Conservation (phyloP, 2,888 invertebrate species). For the Acronicta alni region DNA sequence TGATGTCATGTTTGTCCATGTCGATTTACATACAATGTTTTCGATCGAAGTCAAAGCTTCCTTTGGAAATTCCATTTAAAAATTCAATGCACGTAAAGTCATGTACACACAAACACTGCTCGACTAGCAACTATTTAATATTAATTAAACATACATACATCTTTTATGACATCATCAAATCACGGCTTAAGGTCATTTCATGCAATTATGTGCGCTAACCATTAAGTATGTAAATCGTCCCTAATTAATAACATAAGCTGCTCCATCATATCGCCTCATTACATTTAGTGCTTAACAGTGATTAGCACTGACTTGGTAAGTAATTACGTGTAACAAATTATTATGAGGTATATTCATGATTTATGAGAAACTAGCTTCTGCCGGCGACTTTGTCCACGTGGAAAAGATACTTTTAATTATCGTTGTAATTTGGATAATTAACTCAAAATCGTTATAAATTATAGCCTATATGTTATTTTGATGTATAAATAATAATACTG, state of each 20-base stretch:
- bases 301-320: conserved; percentile 24
- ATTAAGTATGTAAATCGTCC: conserved; percentile 45
- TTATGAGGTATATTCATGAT: not conserved
- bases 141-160: conserved; percentile 24
- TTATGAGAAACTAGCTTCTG: too few species aligned
- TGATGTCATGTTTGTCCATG: too few species aligned
- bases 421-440: too few species aligned
- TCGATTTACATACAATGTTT: not conserved
- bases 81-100: conserved; percentile 8
- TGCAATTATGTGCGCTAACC: conserved; percentile 44
- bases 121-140: conserved; percentile 16
- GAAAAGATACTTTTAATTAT: too few species aligned
- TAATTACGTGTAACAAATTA: conserved; percentile 12
- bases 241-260: conserved; percentile 54
- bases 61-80: conserved; percentile 2
- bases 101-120: not conserved
- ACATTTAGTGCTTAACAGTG: conserved; percentile 29
- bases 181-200: conserved; percentile 22
- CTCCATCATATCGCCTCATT: conserved; percentile 48
- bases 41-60: conserved; percentile 1
- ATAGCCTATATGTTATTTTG: too few species aligned
- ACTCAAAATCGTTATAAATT: too few species aligned
- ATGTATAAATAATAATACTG: too few species aligned
- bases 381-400: too few species aligned
- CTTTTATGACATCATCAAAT: conserved; percentile 34